phyloP scores from a whole-genome alignment of 1,140 invertebrate genomes.

The Euborellia annulipes region DNA sequence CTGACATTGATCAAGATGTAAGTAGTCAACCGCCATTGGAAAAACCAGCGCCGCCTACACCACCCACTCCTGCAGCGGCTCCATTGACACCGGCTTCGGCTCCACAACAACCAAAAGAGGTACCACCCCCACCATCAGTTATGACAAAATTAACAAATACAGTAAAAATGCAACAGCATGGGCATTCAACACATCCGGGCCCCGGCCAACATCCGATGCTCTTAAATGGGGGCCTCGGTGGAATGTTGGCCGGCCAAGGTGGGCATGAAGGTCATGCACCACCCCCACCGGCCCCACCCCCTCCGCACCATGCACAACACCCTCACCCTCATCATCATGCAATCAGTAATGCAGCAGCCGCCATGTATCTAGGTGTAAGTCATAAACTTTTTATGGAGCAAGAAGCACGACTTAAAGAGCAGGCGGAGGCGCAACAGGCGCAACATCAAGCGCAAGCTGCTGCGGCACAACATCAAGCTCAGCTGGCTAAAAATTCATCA shows the following conservation, averaged over 20 bases:
- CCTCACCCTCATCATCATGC: conserved; percentile 28
- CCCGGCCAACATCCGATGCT: conserved; percentile 8
- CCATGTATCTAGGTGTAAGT: conserved; percentile 54
- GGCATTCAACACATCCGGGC: conserved; percentile 31
- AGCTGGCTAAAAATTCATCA: conserved; percentile 5
- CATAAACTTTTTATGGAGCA: conserved; percentile 60
- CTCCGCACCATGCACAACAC: conserved; percentile 29
- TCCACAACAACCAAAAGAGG: conserved; percentile 26
- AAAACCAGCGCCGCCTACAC: conserved; percentile 22
- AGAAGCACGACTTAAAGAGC: conserved; percentile 53
- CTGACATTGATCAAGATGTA: conserved; percentile 45
- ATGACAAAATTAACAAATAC: conserved; percentile 33
- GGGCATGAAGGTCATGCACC: conserved; percentile 16
- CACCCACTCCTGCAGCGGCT: conserved; percentile 30
- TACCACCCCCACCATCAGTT: conserved; percentile 43
- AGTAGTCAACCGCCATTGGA: conserved; percentile 29
- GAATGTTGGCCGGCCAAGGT: conserved; percentile 31
- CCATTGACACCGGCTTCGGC: conserved; percentile 34
- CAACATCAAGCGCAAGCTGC: conserved; percentile 24
- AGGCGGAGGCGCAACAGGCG: conserved; percentile 36
- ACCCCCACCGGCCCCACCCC: conserved; percentile 29
- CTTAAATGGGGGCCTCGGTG: conserved; percentile 34
- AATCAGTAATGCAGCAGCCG: conserved; percentile 44
- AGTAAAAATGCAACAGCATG: conserved; percentile 22
- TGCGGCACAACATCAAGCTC: conserved; percentile 14